Percentiles rank a stretch among this genome's conserved stretches.
Evolutionary conservation across 2,113 vertebrate genomes (phyloP).

Genomic region (Daubentonia madagascariensis): DNA sequence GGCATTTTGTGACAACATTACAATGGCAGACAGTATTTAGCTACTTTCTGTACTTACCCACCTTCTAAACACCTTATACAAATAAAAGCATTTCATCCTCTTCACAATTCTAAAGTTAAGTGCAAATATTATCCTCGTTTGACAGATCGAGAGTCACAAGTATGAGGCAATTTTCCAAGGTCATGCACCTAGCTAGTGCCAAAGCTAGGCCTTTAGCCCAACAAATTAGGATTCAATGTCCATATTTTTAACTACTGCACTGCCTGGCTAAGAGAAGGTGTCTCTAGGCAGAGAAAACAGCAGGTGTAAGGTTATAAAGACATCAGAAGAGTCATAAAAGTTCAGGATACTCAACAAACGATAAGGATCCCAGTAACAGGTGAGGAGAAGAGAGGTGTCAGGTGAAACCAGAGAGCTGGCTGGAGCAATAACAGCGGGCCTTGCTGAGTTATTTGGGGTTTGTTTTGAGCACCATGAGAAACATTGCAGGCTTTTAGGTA

Average conservation of each 20-base stretch:
- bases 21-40: not conserved
- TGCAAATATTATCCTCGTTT: not conserved
- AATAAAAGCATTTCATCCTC: not conserved
- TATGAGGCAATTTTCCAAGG: not conserved
- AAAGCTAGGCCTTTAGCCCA: not conserved
- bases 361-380: not conserved
- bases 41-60: not conserved
- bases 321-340: not conserved
- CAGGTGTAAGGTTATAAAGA: not conserved
- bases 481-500: not conserved
- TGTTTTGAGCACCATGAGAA: not conserved
- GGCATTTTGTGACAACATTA: not conserved
- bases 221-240: not conserved
- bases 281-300: not conserved
- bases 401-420: not conserved
- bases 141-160: not conserved
- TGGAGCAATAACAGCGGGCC: too few relatives aligned
- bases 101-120: not conserved
- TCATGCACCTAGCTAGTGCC: not conserved
- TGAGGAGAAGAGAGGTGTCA: not conserved
- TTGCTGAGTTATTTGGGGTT: not conserved
- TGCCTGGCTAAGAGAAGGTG: not conserved
- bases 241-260: not conserved
- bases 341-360: not conserved
- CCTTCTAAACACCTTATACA: not conserved